Evolutionary conservation across 2,888 invertebrate species (phyloP).

Genomic region (Muschampia plurimacula): DNA sequence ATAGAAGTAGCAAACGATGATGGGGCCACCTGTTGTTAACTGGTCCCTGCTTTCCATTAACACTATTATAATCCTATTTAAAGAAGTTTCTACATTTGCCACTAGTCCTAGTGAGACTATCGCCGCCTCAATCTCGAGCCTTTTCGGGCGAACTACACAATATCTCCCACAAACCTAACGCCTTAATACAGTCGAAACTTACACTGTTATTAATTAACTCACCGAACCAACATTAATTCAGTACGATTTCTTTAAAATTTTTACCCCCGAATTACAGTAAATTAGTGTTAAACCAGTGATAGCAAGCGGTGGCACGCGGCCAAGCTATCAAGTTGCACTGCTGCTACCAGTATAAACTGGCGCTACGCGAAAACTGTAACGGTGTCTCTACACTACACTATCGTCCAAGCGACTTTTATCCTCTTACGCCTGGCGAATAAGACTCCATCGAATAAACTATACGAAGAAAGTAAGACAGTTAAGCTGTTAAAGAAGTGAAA

Average conservation of each 20-base stretch:
- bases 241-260: background rate
- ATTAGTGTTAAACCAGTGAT: conserved; percentile 30
- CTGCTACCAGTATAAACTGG: conserved; percentile 25
- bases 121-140: no score
- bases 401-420: background rate
- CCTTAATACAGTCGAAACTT: no score
- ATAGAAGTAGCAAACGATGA: background rate
- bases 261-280: conserved; percentile 1
- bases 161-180: no score
- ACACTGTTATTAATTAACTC: background rate
- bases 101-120: no score
- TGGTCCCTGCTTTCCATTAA: no score
- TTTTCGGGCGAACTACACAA: no score
- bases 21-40: background rate
- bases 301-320: conserved; percentile 24
- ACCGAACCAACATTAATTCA: background rate
- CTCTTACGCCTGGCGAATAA: background rate
- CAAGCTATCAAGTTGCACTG: conserved; percentile 31
- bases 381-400: background rate
- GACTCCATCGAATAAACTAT: background rate
- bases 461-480: background rate
- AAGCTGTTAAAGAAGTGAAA: background rate
- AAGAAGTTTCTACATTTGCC: no score
- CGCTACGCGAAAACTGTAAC: conserved; percentile 25
- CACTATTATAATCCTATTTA: no score